These are phyloP conservation scores for Urocolius indicus DNA, from an alignment of 2,113 vertebrate species.

Conservation along the genomic window DNA sequence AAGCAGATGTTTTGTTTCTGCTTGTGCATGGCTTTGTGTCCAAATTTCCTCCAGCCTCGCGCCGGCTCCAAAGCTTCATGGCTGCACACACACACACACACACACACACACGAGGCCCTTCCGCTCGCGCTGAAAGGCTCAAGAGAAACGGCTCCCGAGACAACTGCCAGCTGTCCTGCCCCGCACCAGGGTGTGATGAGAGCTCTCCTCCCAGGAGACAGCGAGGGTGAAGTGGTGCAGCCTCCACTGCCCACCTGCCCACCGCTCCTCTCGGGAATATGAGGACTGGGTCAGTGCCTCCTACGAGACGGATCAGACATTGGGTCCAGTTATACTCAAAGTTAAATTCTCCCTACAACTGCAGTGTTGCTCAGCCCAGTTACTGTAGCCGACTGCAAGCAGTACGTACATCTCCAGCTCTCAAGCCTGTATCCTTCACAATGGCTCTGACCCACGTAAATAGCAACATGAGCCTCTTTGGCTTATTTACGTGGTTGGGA, in stretches of 20 bases:
- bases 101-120: not conserved
- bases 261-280: not conserved
- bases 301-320: not conserved
- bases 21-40: not conserved
- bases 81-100: not conserved
- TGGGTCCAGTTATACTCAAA: not conserved
- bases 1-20: not conserved
- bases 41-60: not conserved
- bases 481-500: not conserved
- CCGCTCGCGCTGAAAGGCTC: not conserved
- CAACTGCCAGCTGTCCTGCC: not conserved
- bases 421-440: accelerated
- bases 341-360: not conserved
- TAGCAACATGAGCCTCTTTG: not conserved
- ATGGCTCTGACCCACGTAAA: accelerated
- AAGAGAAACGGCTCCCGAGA: not conserved
- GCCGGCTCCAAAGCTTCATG: not conserved
- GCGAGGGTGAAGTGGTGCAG: accelerated
- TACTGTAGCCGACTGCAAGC: not conserved
- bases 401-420: not conserved
- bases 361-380: not conserved
- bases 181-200: not conserved
- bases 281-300: not conserved
- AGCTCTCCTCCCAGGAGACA: not conserved
- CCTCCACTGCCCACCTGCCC: not conserved